These are phyloP conservation scores for Hypsibius dujardini DNA, from an alignment of 1,140 invertebrate species.

Conservation along the genomic window DNA sequence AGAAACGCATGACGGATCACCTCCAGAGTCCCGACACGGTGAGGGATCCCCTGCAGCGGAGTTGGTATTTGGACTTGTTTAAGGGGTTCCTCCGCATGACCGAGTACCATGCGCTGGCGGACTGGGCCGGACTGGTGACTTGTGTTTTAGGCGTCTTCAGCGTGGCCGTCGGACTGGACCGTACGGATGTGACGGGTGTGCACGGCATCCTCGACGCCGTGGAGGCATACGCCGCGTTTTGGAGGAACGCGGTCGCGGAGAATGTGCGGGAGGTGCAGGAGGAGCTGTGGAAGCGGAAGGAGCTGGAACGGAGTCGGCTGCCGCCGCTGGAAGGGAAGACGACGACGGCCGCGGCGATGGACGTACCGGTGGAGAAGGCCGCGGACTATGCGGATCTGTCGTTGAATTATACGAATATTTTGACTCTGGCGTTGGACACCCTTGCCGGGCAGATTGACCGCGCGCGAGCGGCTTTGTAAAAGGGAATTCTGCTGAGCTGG, in stretches of 20 bases:
- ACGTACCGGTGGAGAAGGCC: not conserved
- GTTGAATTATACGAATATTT: not conserved
- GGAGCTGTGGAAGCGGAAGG: constrained; percentile 4
- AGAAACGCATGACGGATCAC: not conserved
- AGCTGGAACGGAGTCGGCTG: not conserved
- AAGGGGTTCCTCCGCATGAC: not conserved
- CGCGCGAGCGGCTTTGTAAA: not conserved
- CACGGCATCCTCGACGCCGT: not conserved
- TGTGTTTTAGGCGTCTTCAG: not conserved
- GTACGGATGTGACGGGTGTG: not conserved
- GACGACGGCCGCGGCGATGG: not conserved
- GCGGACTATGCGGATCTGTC: not conserved
- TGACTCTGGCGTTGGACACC: not conserved
- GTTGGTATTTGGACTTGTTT: not conserved
- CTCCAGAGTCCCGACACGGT: too few relatives aligned
- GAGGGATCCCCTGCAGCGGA: too few relatives aligned
- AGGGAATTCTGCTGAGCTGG: too few relatives aligned
- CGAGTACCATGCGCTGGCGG: not conserved
- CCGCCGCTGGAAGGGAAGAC: not conserved
- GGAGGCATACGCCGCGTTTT: not conserved
- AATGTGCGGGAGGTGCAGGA: not conserved
- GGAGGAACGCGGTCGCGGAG: not conserved
- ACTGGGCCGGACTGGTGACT: not conserved
- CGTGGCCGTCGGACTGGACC: not conserved
- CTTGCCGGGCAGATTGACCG: not conserved